Conservation (phyloP, 2,113 vertebrate genomes). For the Procapra przewalskii region DNA sequence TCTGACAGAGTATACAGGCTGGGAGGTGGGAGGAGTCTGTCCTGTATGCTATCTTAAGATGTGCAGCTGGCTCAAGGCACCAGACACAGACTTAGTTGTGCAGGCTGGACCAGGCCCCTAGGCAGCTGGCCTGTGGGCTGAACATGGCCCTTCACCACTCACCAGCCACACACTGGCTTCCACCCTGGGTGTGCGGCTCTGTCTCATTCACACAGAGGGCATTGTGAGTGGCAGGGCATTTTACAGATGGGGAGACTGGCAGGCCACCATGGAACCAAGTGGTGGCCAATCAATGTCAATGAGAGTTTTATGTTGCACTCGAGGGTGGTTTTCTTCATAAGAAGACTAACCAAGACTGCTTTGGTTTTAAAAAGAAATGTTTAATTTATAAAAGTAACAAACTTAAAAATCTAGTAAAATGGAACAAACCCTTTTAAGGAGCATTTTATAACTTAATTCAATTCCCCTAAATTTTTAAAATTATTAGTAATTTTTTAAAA, state of each 20-base stretch:
- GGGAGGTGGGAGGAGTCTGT: not conserved
- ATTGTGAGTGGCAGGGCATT: not conserved
- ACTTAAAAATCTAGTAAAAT: not conserved
- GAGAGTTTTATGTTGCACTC: not conserved
- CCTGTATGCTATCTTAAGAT: not conserved
- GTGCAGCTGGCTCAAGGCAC: not conserved
- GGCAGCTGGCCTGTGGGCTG: not conserved
- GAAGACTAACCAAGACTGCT: not conserved
- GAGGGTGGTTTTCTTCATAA: not conserved
- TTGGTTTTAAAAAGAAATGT: slow-evolving; percentile 8
- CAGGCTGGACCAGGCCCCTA: not conserved
- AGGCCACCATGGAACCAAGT: not conserved
- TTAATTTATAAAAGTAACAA: slow-evolving; percentile 17
- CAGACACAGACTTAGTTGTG: not conserved
- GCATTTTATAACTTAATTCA: not conserved
- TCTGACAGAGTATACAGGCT: not conserved
- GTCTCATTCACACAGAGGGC: not conserved
- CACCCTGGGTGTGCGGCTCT: not conserved
- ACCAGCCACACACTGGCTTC: rapidly evolving
- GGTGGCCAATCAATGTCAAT: not conserved
- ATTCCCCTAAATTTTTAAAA: not conserved
- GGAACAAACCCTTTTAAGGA: not conserved
- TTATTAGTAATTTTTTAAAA: not conserved
- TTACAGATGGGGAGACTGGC: not conserved
- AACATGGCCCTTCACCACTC: not conserved